A percentile compares a stretch with the other conserved stretches of the same genome.
These are phyloP conservation scores for Arbacia lixula DNA, from an alignment of 53 echinoderm and acorn worm genomes.

Conservation along the genomic window DNA sequence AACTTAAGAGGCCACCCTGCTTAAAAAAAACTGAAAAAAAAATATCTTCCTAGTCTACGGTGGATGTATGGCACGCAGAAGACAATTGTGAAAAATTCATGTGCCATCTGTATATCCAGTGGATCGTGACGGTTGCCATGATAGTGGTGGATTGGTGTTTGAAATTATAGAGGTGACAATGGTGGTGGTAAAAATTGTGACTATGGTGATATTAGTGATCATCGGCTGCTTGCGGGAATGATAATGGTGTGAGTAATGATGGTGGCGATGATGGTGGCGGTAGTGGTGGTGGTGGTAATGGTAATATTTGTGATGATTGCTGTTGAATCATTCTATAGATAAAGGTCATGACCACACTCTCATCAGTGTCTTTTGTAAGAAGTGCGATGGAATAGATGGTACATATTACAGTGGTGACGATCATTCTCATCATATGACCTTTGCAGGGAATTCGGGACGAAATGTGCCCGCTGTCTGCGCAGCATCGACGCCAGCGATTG, in stretches of 20 bases:
- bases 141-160: too few relatives aligned
- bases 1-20: too few relatives aligned
- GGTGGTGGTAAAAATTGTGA: background rate
- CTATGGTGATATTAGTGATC: background rate
- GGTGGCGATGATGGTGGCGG: background rate
- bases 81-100: too few relatives aligned
- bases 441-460: conserved; percentile 77
- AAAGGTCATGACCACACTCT: background rate
- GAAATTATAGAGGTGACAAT: background rate
- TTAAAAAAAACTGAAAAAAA: too few relatives aligned
- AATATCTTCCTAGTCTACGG: too few relatives aligned
- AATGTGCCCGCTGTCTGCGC: conserved; percentile 78
- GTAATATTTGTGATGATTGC: background rate
- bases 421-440: background rate
- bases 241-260: background rate
- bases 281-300: background rate
- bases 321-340: too few relatives aligned
- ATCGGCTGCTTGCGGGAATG: background rate
- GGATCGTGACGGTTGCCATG: too few relatives aligned
- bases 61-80: too few relatives aligned
- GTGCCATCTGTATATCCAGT: too few relatives aligned
- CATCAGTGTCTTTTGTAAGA: background rate
- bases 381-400: background rate
- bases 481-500: conserved; percentile 85
- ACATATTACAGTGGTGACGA: background rate